Evolutionary conservation across 2,888 invertebrate species (phyloP).

Genomic region (Drosophila kuntzei): DNA sequence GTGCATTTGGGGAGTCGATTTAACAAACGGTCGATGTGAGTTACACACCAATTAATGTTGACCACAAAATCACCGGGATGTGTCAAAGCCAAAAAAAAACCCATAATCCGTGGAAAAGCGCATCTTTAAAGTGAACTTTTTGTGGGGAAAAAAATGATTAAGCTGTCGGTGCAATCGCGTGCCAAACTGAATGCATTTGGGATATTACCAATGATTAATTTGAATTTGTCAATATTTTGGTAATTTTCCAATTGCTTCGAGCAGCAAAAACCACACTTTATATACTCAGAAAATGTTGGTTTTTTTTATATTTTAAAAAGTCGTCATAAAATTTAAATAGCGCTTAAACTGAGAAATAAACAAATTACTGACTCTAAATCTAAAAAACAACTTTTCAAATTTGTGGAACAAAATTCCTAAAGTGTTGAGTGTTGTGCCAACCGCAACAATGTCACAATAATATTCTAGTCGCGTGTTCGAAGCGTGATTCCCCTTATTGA

Average conservation of each 20-base stretch:
- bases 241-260: slow-evolving; percentile 2
- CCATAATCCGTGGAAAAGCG: slow-evolving; percentile 12
- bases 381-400: no score
- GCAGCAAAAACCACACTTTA: not conserved
- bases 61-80: slow-evolving; percentile 1
- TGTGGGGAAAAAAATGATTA: slow-evolving; percentile 23
- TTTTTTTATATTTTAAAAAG: not conserved
- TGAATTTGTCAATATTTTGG: not conserved
- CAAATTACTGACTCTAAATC: no score
- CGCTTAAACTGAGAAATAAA: not conserved
- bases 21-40: slow-evolving; percentile 61
- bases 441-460: slow-evolving; percentile 53
- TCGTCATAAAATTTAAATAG: not conserved
- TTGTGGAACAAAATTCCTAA: no score
- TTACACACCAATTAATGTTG: slow-evolving; percentile 24
- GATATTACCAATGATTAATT: slow-evolving; percentile 14
- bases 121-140: slow-evolving; percentile 7
- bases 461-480: slow-evolving; percentile 15
- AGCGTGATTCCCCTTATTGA: slow-evolving; percentile 36
- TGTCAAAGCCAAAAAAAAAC: slow-evolving; percentile 38
- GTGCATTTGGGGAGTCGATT: slow-evolving; percentile 39
- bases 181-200: slow-evolving; percentile 22
- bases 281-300: not conserved
- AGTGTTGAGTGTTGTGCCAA: not conserved
- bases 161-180: slow-evolving; percentile 19